These are phyloP conservation scores for Drosophila recens DNA, from an alignment of 2,888 invertebrate species.

Conservation along the genomic window DNA sequence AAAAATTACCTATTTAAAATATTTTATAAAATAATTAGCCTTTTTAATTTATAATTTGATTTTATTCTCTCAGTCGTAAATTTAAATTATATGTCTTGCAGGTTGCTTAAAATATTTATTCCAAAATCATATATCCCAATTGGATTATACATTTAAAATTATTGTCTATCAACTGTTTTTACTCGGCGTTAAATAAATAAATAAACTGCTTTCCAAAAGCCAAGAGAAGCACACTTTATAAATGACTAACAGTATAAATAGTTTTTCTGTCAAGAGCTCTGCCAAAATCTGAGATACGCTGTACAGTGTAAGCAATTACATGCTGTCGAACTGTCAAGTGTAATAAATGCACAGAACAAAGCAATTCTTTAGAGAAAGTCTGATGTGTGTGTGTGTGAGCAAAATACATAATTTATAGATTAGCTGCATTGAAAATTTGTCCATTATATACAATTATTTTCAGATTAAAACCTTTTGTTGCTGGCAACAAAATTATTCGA, in stretches of 20 bases:
- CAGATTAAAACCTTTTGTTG: conserved; percentile 34
- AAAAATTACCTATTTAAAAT: neutral
- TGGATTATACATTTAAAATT: too few species aligned
- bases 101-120: neutral
- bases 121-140: neutral
- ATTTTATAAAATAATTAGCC: neutral
- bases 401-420: conserved; percentile 23
- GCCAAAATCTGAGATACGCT: conserved; percentile 10
- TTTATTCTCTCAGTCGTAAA: neutral
- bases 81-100: neutral
- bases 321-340: conserved; percentile 32
- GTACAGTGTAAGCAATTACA: conserved; percentile 19
- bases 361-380: too few species aligned
- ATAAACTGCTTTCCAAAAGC: neutral
- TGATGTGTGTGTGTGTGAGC: neutral
- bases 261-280: conserved; percentile 1
- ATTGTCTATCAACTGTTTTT: neutral
- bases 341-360: conserved; percentile 16
- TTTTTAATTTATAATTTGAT: neutral
- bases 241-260: neutral
- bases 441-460: conserved; percentile 43
- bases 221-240: neutral
- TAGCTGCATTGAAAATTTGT: conserved; percentile 25
- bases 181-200: neutral
- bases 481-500: neutral